Evolutionary conservation across 2,797 vertebrate genomes (phyloP).

Genomic region (Ammospiza maritima): DNA sequence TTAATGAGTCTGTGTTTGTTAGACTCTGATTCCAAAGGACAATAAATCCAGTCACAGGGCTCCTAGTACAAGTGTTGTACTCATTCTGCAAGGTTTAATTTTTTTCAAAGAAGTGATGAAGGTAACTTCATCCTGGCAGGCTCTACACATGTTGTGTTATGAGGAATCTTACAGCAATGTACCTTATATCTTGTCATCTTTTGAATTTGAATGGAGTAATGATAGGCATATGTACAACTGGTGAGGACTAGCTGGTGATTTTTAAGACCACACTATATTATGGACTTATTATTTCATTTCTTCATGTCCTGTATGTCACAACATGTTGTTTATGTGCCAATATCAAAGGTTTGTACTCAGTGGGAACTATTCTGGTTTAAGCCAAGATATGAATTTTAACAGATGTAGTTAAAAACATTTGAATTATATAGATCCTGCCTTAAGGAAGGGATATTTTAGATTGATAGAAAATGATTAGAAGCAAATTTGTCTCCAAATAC

Average conservation of each 20-base stretch:
- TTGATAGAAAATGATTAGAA: neutral
- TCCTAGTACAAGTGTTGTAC: neutral
- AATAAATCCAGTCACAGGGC: neutral
- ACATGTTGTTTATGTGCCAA: accelerated
- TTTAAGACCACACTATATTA: neutral
- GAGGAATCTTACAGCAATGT: neutral
- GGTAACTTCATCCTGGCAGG: neutral
- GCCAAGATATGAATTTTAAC: neutral
- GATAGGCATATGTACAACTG: neutral
- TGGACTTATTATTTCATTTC: neutral
- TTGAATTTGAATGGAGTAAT: neutral
- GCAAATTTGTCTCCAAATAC: neutral
- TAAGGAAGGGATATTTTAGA: neutral
- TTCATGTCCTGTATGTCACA: neutral
- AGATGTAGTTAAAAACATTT: neutral
- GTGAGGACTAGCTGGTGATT: neutral
- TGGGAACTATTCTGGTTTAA: neutral
- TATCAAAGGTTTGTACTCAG: neutral
- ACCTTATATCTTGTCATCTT: accelerated
- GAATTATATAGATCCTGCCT: neutral
- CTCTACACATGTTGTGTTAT: neutral
- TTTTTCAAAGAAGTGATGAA: neutral
- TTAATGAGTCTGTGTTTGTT: neutral
- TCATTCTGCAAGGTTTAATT: neutral
- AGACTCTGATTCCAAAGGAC: neutral